These are phyloP conservation scores for Lepilemur septentrionalis DNA, from an alignment of 2,797 vertebrate species.

Conservation along the genomic window DNA sequence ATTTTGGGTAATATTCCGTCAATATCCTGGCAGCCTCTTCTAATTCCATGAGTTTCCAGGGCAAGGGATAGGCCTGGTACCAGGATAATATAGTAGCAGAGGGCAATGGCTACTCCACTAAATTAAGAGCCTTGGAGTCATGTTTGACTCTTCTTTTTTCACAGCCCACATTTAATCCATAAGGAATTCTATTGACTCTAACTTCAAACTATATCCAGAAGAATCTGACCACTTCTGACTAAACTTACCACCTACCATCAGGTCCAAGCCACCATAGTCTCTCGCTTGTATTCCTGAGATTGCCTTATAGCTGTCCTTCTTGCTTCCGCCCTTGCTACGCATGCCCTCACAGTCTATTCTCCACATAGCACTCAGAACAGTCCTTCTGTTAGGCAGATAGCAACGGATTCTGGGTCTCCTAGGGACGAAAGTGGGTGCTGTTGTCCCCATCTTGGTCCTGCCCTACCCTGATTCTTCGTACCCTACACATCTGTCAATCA, in stretches of 20 bases:
- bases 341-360: background rate
- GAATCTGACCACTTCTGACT: background rate
- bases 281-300: background rate
- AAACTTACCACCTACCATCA: background rate
- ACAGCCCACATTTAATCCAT: background rate
- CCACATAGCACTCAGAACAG: background rate
- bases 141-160: background rate
- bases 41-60: constrained; percentile 41
- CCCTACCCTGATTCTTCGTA: no score
- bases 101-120: background rate
- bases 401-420: no score
- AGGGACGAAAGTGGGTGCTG: no score
- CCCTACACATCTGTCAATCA: no score
- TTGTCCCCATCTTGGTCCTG: no score
- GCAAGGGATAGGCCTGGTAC: background rate
- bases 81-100: background rate
- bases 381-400: background rate
- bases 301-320: background rate
- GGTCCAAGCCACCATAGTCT: background rate
- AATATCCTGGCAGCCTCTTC: constrained; percentile 25
- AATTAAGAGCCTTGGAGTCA: background rate
- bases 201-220: background rate
- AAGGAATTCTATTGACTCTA: background rate
- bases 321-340: background rate
- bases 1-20: background rate